phyloP scores from a whole-genome alignment of 2,113 vertebrate genomes.

The Phyllostomus hastatus region DNA sequence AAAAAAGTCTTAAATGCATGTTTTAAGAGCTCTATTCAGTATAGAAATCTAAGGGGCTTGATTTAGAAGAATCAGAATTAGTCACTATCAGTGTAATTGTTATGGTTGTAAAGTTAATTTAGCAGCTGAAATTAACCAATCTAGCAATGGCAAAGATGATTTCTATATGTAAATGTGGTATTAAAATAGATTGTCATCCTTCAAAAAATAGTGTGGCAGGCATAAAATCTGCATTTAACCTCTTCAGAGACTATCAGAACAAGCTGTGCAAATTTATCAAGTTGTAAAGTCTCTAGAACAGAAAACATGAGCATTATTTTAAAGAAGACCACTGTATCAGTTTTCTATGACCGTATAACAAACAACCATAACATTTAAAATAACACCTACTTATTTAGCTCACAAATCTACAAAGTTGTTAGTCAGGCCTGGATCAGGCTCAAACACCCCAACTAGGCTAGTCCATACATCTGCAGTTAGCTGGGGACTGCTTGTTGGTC shows the following conservation, averaged over 20 bases:
- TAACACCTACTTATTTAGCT: background rate
- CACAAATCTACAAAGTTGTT: background rate
- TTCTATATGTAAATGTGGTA: conserved; percentile 59
- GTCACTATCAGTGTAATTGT: conserved; percentile 41
- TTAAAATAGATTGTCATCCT: conserved; percentile 61
- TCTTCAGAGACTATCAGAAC: background rate
- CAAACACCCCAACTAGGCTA: background rate
- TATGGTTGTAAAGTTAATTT: conserved; percentile 55
- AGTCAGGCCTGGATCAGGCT: background rate
- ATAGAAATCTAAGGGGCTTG: conserved; percentile 21
- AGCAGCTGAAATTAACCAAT: conserved; percentile 65
- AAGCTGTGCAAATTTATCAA: background rate
- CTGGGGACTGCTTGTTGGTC: background rate
- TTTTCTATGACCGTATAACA: background rate
- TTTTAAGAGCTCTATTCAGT: conserved; percentile 7
- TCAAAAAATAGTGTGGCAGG: conserved; percentile 2
- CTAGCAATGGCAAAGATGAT: conserved; percentile 41
- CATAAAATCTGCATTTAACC: conserved; percentile 44
- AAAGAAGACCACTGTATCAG: background rate
- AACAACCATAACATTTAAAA: background rate
- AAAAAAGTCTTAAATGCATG: background rate
- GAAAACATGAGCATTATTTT: background rate
- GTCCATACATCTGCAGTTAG: background rate
- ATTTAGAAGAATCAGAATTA: conserved; percentile 61
- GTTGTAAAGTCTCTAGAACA: background rate